Conservation (phyloP, 1,140 invertebrate species). For the Zaprionus davidi region DNA sequence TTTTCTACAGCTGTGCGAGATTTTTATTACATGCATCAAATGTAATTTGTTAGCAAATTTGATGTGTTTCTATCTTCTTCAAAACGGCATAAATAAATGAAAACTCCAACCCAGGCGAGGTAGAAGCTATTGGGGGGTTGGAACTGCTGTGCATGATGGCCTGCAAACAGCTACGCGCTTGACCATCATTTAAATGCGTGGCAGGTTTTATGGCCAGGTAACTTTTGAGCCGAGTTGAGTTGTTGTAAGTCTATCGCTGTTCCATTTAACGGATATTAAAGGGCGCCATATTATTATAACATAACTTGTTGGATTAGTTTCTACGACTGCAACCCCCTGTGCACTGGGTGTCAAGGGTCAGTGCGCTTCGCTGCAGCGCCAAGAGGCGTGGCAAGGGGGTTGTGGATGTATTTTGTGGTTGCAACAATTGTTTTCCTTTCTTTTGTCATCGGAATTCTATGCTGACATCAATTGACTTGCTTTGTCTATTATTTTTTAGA, state of each 20-base stretch:
- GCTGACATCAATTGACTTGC: constrained; percentile 26
- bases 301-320: constrained; percentile 42
- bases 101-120: constrained; percentile 28
- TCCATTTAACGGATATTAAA: constrained; percentile 22
- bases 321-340: constrained; percentile 17
- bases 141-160: constrained; percentile 39
- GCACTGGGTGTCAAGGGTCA: constrained; percentile 62
- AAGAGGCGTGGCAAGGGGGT: constrained; percentile 27
- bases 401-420: constrained; percentile 22
- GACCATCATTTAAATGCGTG: constrained; percentile 73
- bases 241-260: constrained; percentile 1
- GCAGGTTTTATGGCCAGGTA: constrained; percentile 70
- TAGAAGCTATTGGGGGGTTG: constrained; percentile 37
- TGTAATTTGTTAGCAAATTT: constrained; percentile 84
- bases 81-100: constrained; percentile 78
- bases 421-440: constrained; percentile 15
- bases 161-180: constrained; percentile 44
- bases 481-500: constrained; percentile 13
- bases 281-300: constrained; percentile 17
- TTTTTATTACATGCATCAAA: constrained; percentile 81
- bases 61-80: constrained; percentile 80
- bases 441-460: constrained; percentile 28
- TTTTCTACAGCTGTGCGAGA: constrained; percentile 68
- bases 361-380: constrained; percentile 34
- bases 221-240: constrained; percentile 57